Evolutionary conservation across 1,140 invertebrate genomes (phyloP), one percentile per base, ranked within the genome.

Genomic region (Eciton burchellii): DNA sequence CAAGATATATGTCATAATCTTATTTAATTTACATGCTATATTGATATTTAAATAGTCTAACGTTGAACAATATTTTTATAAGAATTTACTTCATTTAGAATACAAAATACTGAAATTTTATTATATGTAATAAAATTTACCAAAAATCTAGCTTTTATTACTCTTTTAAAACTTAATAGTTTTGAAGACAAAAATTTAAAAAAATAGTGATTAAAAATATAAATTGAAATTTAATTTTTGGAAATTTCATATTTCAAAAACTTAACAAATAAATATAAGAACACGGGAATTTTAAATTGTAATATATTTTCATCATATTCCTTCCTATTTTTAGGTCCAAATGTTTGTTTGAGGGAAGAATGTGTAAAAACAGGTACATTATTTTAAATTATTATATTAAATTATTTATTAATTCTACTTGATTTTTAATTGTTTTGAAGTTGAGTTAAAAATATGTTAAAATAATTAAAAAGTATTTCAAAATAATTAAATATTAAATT

Each of bases 311-410:
- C 54, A 14, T 8, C 0, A 16, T n/a, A 59, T 88, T 81, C 6
- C 35, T 35, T 35, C 89, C 89, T 88, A 88, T 24, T 95, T 94
- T 60, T 93, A 95, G 95, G 92, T 84, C 83, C 84, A 12, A 94
- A 94, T 79, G 94, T 96, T 71, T 97, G 96, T 91, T 92, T 96
- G 79, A 96, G 96, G 47, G 95, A 96, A 91, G 96, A 96, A 94
- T 97, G 96, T 91, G 96, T 97, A 43, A 94, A 95, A 91, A 97
- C 96, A 92, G 95, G 95, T 96, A 92, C 94, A 70, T 84, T 35
- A 4, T 35, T 24, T 52, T 12, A 54, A 71, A 19, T 24, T 56
- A 19, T 19, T 24, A 56, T 24, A 9, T 26, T 59, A 35, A 3
- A 35, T 68, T 16, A 41, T n/a, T 1, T n/a, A 59, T 14, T 16